Conservation (phyloP, 2,888 invertebrate species). For the Microplitis manilae region DNA sequence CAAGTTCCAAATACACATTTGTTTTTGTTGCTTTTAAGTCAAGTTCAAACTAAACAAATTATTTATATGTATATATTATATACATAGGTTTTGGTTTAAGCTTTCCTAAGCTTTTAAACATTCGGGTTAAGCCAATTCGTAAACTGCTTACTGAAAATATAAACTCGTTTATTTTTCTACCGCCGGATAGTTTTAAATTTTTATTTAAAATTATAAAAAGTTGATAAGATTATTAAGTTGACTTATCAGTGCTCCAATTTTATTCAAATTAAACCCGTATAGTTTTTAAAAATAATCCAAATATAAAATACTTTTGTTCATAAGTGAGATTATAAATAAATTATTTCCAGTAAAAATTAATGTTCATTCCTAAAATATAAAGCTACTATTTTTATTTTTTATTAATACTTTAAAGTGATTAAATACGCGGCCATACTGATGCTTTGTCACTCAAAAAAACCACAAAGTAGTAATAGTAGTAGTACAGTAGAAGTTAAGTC, state of each 20-base stretch:
- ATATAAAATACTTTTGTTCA: too few species aligned
- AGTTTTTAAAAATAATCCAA: too few species aligned
- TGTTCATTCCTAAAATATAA: too few species aligned
- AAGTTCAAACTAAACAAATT: conserved; percentile 66
- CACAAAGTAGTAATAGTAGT: neutral
- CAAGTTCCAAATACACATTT: conserved; percentile 21
- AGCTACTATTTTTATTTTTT: neutral
- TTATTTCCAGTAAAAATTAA: too few species aligned
- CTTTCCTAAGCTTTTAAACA: conserved; percentile 8
- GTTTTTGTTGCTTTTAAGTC: conserved; percentile 51
- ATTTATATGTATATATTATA: conserved; percentile 44
- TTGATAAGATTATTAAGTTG: too few species aligned
- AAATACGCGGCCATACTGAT: neutral
- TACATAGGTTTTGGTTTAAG: conserved; percentile 33
- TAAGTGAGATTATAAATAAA: too few species aligned
- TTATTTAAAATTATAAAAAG: too few species aligned
- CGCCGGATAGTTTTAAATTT: neutral
- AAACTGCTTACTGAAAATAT: neutral
- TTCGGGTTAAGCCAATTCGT: neutral
- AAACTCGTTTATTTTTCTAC: neutral
- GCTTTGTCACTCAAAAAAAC: conserved; percentile 6
- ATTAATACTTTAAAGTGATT: neutral
- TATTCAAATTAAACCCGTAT: too few species aligned
- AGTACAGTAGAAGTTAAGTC: conserved; percentile 24
- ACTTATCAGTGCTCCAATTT: too few species aligned